These are phyloP conservation scores for Sciaenops ocellatus DNA, from an alignment of 2,797 vertebrate species.

Conservation along the genomic window DNA sequence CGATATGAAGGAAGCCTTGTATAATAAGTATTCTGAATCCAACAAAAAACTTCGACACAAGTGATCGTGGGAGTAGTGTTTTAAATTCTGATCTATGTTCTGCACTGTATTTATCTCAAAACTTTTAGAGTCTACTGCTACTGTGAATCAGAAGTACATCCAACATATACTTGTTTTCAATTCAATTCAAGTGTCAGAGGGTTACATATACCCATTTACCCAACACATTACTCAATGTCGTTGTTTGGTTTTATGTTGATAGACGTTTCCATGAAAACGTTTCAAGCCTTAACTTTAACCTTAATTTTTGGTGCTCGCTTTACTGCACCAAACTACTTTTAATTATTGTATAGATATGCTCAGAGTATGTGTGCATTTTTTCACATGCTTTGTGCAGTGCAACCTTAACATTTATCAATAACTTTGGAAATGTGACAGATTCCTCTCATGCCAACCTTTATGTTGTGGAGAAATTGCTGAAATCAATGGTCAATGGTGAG, in stretches of 20 bases:
- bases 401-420: conserved; percentile 3
- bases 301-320: background rate
- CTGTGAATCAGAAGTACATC: background rate
- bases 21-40: background rate
- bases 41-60: background rate
- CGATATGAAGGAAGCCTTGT: background rate
- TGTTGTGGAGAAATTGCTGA: conserved; percentile 2
- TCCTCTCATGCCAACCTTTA: background rate
- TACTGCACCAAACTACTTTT: background rate
- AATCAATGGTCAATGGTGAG: no score
- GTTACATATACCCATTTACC: background rate
- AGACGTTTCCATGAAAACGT: background rate
- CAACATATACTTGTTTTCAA: background rate
- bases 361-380: background rate
- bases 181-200: background rate
- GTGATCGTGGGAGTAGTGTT: background rate
- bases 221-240: background rate
- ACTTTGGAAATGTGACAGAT: background rate
- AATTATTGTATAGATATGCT: background rate
- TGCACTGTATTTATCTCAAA: background rate
- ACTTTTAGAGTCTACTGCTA: background rate
- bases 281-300: background rate
- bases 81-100: background rate
- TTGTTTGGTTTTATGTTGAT: background rate
- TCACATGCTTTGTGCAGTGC: background rate